Evolutionary conservation across 1,140 invertebrate genomes (phyloP).

Genomic region (Atta cephalotes): DNA sequence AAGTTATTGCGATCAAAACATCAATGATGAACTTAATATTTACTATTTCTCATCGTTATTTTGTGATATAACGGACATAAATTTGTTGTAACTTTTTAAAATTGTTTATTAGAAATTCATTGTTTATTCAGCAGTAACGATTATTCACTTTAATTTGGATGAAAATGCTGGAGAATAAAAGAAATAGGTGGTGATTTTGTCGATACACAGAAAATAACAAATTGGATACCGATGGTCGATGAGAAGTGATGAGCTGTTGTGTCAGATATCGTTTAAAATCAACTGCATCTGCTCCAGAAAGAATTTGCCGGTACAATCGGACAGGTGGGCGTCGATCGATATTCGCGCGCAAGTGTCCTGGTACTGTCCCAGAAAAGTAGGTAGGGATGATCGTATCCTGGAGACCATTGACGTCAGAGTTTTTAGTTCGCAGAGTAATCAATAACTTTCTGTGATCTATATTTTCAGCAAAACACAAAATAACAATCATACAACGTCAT

Average conservation of each 20-base stretch:
- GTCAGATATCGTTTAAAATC: slow-evolving; percentile 61
- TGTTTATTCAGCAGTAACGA: background rate
- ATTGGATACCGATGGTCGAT: background rate
- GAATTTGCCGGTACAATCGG: slow-evolving; percentile 4
- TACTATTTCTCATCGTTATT: background rate
- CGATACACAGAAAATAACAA: background rate
- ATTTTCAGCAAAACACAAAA: background rate
- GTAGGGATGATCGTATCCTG: slow-evolving; percentile 49
- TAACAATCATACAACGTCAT: too few species aligned
- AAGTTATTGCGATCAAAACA: background rate
- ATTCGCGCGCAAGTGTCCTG: slow-evolving; percentile 57
- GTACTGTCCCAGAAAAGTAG: background rate
- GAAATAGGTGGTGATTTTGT: background rate
- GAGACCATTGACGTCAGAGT: slow-evolving; percentile 58
- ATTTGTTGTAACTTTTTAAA: background rate
- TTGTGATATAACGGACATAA: background rate
- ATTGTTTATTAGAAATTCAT: background rate
- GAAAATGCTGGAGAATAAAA: background rate
- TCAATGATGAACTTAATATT: too few species aligned
- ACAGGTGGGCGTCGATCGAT: slow-evolving; percentile 58
- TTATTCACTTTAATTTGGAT: background rate
- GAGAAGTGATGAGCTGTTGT: slow-evolving; percentile 53
- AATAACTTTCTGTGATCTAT: slow-evolving; percentile 33
- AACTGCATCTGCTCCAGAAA: slow-evolving; percentile 64
- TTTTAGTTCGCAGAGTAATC: slow-evolving; percentile 26